phyloP scores from a whole-genome alignment of 2,888 invertebrate species.

The Orgyia antiqua region DNA sequence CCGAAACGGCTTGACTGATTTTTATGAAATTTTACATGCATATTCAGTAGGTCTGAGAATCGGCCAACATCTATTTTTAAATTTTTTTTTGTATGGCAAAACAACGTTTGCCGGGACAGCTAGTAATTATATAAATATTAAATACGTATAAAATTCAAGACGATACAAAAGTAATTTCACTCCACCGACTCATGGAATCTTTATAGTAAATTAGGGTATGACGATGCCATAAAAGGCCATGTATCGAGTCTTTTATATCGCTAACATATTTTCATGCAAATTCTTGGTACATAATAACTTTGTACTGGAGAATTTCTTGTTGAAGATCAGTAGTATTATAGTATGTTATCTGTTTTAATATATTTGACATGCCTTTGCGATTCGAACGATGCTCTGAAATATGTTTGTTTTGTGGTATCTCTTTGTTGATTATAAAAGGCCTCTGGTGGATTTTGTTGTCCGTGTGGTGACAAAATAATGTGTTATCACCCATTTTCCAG shows the following conservation, averaged over 20 bases:
- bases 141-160: background rate
- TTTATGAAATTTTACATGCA: too few relatives aligned
- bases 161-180: background rate
- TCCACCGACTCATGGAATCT: constrained; percentile 6
- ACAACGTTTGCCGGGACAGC: too few relatives aligned
- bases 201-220: constrained; percentile 11
- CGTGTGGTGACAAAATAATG: too few relatives aligned
- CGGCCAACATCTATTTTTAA: too few relatives aligned
- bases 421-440: too few relatives aligned
- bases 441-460: too few relatives aligned
- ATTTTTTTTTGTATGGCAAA: too few relatives aligned
- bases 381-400: constrained; percentile 8
- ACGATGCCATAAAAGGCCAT: constrained; percentile 7
- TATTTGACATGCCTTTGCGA: constrained; percentile 7
- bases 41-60: too few relatives aligned
- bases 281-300: constrained; percentile 19
- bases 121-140: too few relatives aligned
- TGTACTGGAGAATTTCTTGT: constrained; percentile 18
- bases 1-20: too few relatives aligned
- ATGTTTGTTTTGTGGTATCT: constrained; percentile 3
- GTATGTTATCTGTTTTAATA: constrained; percentile 9
- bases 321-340: constrained; percentile 10
- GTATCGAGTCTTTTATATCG: constrained; percentile 2
- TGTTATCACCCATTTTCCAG: too few relatives aligned
- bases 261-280: constrained; percentile 22